phyloP scores from a whole-genome alignment of 2,888 invertebrate species.

The Heteropelma amictum region DNA sequence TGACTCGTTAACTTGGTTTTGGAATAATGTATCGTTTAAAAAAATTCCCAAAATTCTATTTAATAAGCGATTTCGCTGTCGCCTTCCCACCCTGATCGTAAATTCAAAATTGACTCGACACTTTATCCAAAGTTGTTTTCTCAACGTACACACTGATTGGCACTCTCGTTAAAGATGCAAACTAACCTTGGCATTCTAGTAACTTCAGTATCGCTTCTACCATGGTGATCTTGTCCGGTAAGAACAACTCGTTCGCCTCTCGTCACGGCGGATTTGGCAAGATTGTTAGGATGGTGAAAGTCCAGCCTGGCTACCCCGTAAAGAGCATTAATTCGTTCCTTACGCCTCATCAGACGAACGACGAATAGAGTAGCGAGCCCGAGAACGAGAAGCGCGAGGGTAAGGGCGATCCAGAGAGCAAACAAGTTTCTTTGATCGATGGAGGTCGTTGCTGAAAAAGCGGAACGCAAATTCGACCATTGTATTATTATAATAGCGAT shows the following conservation, averaged over 20 bases:
- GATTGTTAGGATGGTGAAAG: slow-evolving; percentile 75
- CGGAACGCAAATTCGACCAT: slow-evolving; percentile 7
- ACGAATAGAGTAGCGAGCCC: slow-evolving; percentile 64
- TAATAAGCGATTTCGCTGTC: too few relatives aligned
- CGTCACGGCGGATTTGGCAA: slow-evolving; percentile 65
- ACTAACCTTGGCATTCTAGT: slow-evolving; percentile 64
- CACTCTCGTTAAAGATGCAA: too few relatives aligned
- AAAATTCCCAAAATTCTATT: too few relatives aligned
- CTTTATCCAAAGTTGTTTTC: neutral
- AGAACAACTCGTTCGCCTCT: slow-evolving; percentile 63
- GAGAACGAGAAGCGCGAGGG: slow-evolving; percentile 64
- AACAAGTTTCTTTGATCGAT: slow-evolving; percentile 66
- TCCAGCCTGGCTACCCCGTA: slow-evolving; percentile 68
- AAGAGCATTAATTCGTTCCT: slow-evolving; percentile 66
- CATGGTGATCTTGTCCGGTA: slow-evolving; percentile 61
- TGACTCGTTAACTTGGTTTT: too few relatives aligned
- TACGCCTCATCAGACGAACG: slow-evolving; percentile 67
- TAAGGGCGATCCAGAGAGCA: slow-evolving; percentile 66
- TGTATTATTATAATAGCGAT: neutral
- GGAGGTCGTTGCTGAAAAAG: slow-evolving; percentile 62
- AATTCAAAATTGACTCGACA: too few relatives aligned
- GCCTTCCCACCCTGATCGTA: too few relatives aligned
- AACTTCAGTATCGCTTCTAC: slow-evolving; percentile 63
- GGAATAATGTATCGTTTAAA: too few relatives aligned
- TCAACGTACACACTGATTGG: neutral